Base-by-base conservation (phyloP, 2,113 vertebrate genomes). In the Prunella fulvescens region DNA sequence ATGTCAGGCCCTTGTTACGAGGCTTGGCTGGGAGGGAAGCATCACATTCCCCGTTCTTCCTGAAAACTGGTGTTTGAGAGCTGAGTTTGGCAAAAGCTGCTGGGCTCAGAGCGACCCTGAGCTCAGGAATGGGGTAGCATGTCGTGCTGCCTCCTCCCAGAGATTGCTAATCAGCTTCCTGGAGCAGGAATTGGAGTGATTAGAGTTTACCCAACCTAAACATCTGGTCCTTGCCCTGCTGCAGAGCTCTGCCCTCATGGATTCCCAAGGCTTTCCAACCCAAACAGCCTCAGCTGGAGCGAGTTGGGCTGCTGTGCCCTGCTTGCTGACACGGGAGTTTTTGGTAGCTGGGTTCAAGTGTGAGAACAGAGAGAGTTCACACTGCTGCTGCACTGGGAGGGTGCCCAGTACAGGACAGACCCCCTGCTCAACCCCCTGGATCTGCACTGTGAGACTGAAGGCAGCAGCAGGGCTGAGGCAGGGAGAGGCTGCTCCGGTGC, bases 91-190 rank as follows among this genome's bases (percentile, higher is more conserved):
- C 84, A 57, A 39, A 76, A 37, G 60, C 45, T 18, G 0, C 6
- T 22, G 85, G 33, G 65, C n/a, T 78, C 16, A 31, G 42, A 50
- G 88, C 7, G 2, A 26, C 40, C 37, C 88, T 45, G 42, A 72
- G 77, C 73, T 62, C 3, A 1, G 80, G 51, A 87, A 45, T 15
- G 10, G 67, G 37, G 48, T 9, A 1, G n/a, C 2, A 2, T 40
- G 77, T 42, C 5, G 3, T 17, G 2, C 70, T 73, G 77, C 86
- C 70, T 88, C 87, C 77, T 84, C 73, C 26, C 20, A 10, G 11
- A 62, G 87, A 66, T 71, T 92, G 86, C 48, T 85, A 10, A 72
- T 64, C 10, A 29, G 78, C 84, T 95, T 95, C 90, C 81, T 76
- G 92, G 26, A 91, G 73, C 73, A 72, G 92, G 60, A 81, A 64